Evolutionary conservation across 2,113 vertebrate species (phyloP).

Genomic region (Xiphias gladius): DNA sequence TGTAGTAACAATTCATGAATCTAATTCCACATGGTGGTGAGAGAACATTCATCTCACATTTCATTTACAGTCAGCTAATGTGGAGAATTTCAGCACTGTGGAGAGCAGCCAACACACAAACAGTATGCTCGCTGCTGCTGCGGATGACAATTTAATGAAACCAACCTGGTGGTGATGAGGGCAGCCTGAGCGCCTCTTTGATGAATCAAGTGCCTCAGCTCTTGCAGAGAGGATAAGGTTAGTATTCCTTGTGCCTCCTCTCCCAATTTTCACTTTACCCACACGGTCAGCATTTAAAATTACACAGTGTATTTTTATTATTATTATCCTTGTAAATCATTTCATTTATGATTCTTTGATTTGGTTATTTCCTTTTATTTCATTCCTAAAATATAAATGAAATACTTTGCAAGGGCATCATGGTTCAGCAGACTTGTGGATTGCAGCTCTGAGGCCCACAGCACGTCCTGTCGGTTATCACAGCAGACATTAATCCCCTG

Average conservation of each 20-base stretch:
- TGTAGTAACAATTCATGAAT: neutral
- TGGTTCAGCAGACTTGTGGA: slow-evolving; percentile 58
- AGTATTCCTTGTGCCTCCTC: slow-evolving; percentile 21
- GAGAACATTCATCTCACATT: slow-evolving; percentile 17
- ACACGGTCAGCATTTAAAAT: slow-evolving; percentile 55
- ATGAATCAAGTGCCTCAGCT: slow-evolving; percentile 59
- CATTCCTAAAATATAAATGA: slow-evolving; percentile 68
- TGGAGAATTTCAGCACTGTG: slow-evolving; percentile 13
- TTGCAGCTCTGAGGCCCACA: slow-evolving; percentile 57
- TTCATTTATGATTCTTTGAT: slow-evolving; percentile 65
- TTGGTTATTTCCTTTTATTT: slow-evolving; percentile 60
- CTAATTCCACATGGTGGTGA: neutral
- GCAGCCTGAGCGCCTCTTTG: slow-evolving; percentile 48
- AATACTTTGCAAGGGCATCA: slow-evolving; percentile 57
- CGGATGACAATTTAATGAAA: slow-evolving; percentile 71
- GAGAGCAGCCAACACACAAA: slow-evolving; percentile 24
- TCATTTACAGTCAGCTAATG: slow-evolving; percentile 16
- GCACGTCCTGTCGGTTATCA: slow-evolving; percentile 70
- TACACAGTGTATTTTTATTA: slow-evolving; percentile 15
- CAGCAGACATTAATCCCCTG: slow-evolving; percentile 73
- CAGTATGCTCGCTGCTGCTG: slow-evolving; percentile 6
- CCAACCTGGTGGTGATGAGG: slow-evolving; percentile 60
- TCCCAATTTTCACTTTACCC: slow-evolving; percentile 43
- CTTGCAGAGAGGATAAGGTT: slow-evolving; percentile 42
- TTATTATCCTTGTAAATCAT: slow-evolving; percentile 20